Base-by-base conservation (phyloP, 2,113 vertebrate species). In the Actenoides lindsayi region DNA sequence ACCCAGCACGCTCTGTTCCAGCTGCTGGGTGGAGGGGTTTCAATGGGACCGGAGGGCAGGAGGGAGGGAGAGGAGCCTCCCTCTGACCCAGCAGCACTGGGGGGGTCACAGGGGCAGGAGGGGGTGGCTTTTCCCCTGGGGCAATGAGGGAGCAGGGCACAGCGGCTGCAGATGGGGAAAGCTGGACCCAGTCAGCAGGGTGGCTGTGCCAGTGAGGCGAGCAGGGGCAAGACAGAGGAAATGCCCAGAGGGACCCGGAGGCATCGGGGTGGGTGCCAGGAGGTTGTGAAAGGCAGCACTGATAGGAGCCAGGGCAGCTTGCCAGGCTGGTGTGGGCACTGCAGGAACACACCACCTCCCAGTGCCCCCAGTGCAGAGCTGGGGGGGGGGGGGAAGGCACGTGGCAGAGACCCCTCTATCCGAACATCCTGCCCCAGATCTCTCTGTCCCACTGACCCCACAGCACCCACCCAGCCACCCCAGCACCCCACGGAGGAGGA, bases 81-180 rank as follows among this genome's bases (percentile, higher is more conserved):
- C 15, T 5, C 27, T 33, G 57, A 16, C 16, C 5, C 5, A 1
- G 21, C 6, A 11, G 62, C 71, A 44, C 13, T 1, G 14, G 3
- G 79, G 65, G 42, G 53, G 17, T 27, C 5, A 0, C 1, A 4
- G 67, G 13, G 51, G 9, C 24, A 16, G 59, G 21, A 1, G 2
- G 51, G 17, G 69, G 42, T 3, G 50, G 19, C 25, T 64, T 10
- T 28, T 28, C 11, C 54, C 16, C 2, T 0, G 20, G 57, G 71
- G 24, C n/a, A 13, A 6, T 1, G 60, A 0, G 1, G 62, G 71
- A 44, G 28, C 8, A 11, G 31, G 59, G 64, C 39, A 23, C 2
- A 3, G 63, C 4, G 65, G 62, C 48, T 25, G 16, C 2, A 6
- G 59, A 37, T 1, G 4, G 3, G 57, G 25, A 28, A 23, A 80